phyloP scores from a whole-genome alignment of 1,140 invertebrate species.

The Bombus waltoni region DNA sequence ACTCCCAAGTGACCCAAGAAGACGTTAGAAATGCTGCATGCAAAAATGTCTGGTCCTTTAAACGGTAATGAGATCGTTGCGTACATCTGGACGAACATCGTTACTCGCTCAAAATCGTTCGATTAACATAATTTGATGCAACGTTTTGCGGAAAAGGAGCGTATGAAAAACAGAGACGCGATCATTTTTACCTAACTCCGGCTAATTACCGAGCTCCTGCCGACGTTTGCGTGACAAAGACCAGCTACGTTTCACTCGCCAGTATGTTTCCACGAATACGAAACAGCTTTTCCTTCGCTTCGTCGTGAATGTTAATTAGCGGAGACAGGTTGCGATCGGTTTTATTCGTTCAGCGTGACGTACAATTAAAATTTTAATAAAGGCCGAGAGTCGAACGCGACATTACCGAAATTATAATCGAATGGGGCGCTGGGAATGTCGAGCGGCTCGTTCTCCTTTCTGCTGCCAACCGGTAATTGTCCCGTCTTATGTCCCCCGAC shows the following conservation, averaged over 20 bases:
- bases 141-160: neutral
- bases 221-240: neutral
- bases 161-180: neutral
- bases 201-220: neutral
- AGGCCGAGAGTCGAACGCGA: neutral
- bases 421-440: slow-evolving; percentile 43
- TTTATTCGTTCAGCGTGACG: slow-evolving; percentile 15
- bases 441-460: slow-evolving; percentile 36
- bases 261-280: neutral
- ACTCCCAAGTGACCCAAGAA: neutral
- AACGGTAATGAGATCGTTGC: slow-evolving; percentile 22
- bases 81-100: slow-evolving; percentile 10
- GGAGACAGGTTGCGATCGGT: slow-evolving; percentile 11
- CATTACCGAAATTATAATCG: slow-evolving; percentile 54
- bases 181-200: neutral
- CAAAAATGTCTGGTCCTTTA: slow-evolving; percentile 1
- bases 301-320: slow-evolving; percentile 20
- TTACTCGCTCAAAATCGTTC: neutral
- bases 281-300: neutral
- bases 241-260: neutral
- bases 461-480: slow-evolving; percentile 45
- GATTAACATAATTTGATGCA: slow-evolving; percentile 1
- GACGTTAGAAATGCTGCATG: slow-evolving; percentile 4
- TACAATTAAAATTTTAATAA: slow-evolving; percentile 34
- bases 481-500: slow-evolving; percentile 42